Evolutionary conservation across 2,113 vertebrate genomes (phyloP).

Genomic region (Pelecanoides urinatrix): DNA sequence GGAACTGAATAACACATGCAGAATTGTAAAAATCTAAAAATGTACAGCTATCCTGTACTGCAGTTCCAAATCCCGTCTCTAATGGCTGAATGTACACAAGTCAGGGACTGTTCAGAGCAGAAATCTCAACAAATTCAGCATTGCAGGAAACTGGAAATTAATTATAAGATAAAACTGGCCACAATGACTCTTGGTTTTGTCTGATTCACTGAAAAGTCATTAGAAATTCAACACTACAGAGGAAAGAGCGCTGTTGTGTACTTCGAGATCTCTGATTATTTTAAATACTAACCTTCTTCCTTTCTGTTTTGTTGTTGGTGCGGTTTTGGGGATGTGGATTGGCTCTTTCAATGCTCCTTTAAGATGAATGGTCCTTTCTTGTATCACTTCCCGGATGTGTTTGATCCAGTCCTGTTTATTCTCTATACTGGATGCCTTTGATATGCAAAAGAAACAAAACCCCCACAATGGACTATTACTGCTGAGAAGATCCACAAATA

Average conservation of each 20-base stretch:
- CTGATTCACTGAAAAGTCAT: background rate
- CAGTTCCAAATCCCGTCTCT: background rate
- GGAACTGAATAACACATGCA: background rate
- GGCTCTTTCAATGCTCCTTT: constrained; percentile 97
- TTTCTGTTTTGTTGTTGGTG: constrained; percentile 88
- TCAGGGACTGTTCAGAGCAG: background rate
- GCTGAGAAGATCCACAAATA: background rate
- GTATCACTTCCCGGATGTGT: constrained; percentile 97
- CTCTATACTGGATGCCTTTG: constrained; percentile 95
- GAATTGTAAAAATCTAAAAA: background rate
- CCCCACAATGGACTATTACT: background rate
- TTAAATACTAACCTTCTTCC: constrained; percentile 80
- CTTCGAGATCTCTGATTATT: background rate
- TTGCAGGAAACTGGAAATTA: background rate
- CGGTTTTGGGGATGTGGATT: constrained; percentile 94
- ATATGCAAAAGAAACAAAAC: constrained; percentile 32
- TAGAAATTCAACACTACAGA: background rate
- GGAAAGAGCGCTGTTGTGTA: background rate
- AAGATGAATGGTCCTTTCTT: constrained; percentile 96
- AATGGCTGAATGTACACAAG: background rate
- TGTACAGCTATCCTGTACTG: background rate
- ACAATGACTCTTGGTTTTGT: background rate
- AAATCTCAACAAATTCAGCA: background rate
- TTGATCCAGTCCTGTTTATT: constrained; percentile 99
- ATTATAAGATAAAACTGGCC: background rate